phyloP scores from a whole-genome alignment of 1,140 invertebrate species.

The Radopholus similis region DNA sequence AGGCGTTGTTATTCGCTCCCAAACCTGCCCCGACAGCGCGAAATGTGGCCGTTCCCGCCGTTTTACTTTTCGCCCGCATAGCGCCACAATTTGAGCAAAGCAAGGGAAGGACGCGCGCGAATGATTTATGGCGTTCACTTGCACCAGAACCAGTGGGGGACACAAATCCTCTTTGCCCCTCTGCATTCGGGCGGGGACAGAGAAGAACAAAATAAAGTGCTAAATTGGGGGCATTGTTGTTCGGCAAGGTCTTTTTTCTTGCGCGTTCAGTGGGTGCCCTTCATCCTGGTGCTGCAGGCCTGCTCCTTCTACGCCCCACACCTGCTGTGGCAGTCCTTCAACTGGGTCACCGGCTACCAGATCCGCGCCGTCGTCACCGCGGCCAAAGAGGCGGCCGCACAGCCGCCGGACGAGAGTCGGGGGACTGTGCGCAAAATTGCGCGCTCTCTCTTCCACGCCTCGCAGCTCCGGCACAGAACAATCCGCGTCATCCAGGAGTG shows the following conservation, averaged over 20 bases:
- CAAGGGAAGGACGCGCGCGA: too few relatives aligned
- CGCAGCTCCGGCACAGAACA: slow-evolving; percentile 24
- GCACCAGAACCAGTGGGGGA: too few relatives aligned
- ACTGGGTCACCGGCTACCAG: slow-evolving; percentile 48
- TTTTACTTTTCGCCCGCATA: too few relatives aligned
- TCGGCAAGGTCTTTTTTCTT: not conserved
- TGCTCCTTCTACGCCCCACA: slow-evolving; percentile 48
- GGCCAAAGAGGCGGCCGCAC: slow-evolving; percentile 21
- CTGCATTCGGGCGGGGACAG: not conserved
- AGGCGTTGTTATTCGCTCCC: too few relatives aligned
- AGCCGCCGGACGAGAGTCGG: slow-evolving; percentile 23
- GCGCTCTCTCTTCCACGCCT: slow-evolving; percentile 31
- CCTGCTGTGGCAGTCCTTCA: slow-evolving; percentile 50
- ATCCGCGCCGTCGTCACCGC: slow-evolving; percentile 39
- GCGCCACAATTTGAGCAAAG: too few relatives aligned
- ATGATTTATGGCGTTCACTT: too few relatives aligned
- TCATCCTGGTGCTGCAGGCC: slow-evolving; percentile 49
- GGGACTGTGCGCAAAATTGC: slow-evolving; percentile 37
- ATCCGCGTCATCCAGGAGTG: not conserved
- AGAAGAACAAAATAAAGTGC: not conserved
- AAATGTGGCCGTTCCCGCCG: too few relatives aligned
- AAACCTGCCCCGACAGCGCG: too few relatives aligned
- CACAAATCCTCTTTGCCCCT: not conserved
- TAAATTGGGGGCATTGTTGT: not conserved
- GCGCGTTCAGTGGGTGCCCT: slow-evolving; percentile 50